Base-by-base conservation (phyloP, 2,888 invertebrate genomes). In the Lapara coniferarum region DNA sequence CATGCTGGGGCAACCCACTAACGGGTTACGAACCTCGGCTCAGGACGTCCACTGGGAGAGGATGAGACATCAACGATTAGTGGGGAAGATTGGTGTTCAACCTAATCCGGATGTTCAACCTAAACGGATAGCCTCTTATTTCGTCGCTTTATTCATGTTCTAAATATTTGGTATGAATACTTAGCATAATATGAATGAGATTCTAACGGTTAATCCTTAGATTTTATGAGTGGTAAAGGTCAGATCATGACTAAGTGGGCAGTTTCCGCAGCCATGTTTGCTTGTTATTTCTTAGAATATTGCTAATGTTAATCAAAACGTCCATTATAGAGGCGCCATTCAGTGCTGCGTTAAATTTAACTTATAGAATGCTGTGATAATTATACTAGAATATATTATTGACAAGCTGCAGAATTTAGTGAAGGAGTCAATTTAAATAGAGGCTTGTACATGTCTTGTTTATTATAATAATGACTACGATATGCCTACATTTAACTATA, bases 231-330 rank as follows among this genome's bases (percentile, higher is more conserved):
- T 49, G 58, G 25, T 68, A 25, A 13, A 44, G 51, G 58, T 0
- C 51, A 59, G 52, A 59, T 67, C 16, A 55, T 52, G 52, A 68
- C 52, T 59, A 59, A 68, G 68, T 59, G 51, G 68, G 44, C 59
- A 30, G 59, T 59, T 68, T 66, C 66, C 66, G 51, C 51, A 13
- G 52, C 19, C 52, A 30, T 66, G 52, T 66, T 52, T 52, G 66
- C 66, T 25, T 51, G 51, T 25, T 51, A 46, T 13, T 67, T 58
- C 67, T 51, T 14, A 57, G 67, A 68, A 68, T 51, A 67, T 58
- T 58, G 49, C 49, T 67, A 57, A 67, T 67, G 57, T 67, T 57
- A 67, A 67, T 57, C 67, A 25, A 57, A 67, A 67, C 46, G 56
- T 46, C 37, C 67, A 56, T 30, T 56, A 57, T 49, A 51, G 25